phyloP scores from a whole-genome alignment of 2,797 vertebrate genomes.

The Hoplostethus mediterraneus region DNA sequence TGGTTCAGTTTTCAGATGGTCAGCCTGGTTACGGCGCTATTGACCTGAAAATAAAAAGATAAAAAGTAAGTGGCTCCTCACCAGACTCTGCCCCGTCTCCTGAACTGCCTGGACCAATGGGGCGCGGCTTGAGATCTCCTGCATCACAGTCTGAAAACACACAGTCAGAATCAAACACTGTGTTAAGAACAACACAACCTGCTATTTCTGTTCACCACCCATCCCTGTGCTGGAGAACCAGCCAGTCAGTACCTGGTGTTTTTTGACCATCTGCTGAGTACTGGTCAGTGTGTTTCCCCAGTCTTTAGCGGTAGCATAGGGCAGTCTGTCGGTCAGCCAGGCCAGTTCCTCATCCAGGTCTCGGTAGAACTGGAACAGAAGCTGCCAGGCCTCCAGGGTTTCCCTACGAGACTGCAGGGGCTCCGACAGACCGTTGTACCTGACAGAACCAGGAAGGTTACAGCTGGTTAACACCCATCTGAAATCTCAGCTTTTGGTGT shows the following conservation, averaged over 20 bases:
- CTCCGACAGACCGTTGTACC: constrained; percentile 84
- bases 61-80: constrained; percentile 42
- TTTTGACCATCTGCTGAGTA: constrained; percentile 84
- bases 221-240: too few species aligned
- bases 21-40: too few species aligned
- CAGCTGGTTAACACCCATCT: too few species aligned
- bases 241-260: constrained; percentile 85
- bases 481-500: too few species aligned
- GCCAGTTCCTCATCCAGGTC: constrained; percentile 88
- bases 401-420: constrained; percentile 83
- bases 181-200: too few species aligned
- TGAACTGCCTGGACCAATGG: constrained; percentile 85
- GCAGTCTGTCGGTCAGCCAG: constrained; percentile 88
- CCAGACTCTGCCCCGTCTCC: constrained; percentile 86
- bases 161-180: neutral
- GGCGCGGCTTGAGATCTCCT: constrained; percentile 85
- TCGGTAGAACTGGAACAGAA: constrained; percentile 88
- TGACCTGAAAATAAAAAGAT: neutral
- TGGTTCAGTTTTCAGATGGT: too few species aligned
- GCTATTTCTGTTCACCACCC: too few species aligned
- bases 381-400: constrained; percentile 85
- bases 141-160: constrained; percentile 84
- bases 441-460: constrained; percentile 46
- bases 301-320: constrained; percentile 80
- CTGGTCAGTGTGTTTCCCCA: constrained; percentile 81